phyloP scores from a whole-genome alignment of 2,888 invertebrate genomes.

The Schizaphis graminum region DNA sequence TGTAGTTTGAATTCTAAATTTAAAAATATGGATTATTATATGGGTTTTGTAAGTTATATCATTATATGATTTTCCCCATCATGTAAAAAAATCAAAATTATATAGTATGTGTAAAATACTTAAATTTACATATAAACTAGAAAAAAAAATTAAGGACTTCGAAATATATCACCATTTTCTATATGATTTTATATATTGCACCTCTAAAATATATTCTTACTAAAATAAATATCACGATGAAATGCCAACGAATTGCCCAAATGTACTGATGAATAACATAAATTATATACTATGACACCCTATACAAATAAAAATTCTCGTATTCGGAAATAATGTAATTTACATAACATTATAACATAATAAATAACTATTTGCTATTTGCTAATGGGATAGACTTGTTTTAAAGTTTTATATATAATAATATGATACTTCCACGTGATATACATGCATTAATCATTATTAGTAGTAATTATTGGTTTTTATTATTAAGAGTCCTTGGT shows the following conservation, averaged over 20 bases:
- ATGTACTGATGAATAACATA: neutral
- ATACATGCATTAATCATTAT: neutral
- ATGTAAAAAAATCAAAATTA: neutral
- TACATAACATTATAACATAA: neutral
- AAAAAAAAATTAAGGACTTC: neutral
- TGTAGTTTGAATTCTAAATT: neutral
- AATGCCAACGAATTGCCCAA: neutral
- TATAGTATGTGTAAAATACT: neutral
- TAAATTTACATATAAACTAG: neutral
- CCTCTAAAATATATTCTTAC: neutral
- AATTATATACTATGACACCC: neutral
- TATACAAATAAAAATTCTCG: neutral
- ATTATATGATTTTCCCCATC: neutral
- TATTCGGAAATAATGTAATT: neutral
- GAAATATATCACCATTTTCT: neutral
- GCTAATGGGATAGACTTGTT: neutral
- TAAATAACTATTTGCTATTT: neutral
- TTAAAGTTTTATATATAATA: neutral
- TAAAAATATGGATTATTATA: neutral
- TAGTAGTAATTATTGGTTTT: neutral
- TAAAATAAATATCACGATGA: neutral
- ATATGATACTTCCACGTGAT: neutral
- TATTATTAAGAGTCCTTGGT: neutral
- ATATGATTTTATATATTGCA: neutral
- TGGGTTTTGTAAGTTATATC: neutral